Evolutionary conservation across 2,888 invertebrate species (phyloP).

Genomic region (Ophioninae sp.): DNA sequence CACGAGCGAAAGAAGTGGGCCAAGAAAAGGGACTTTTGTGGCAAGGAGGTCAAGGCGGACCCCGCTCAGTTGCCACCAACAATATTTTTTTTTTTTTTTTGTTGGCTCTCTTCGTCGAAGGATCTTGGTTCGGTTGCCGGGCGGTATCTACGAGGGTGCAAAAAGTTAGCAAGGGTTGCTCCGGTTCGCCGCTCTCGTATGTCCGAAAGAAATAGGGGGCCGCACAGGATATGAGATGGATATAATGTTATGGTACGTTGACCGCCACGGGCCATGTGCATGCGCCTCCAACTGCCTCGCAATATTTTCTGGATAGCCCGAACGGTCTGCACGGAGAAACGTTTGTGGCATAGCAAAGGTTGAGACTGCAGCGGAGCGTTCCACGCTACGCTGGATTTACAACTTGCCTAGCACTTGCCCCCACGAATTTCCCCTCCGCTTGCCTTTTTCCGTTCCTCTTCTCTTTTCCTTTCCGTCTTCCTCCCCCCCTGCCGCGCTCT

Average conservation of each 20-base stretch:
- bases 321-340: slow-evolving; percentile 28
- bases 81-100: too few species aligned
- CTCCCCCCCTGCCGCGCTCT: neutral
- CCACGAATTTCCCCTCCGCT: slow-evolving; percentile 55
- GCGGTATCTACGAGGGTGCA: slow-evolving; percentile 25
- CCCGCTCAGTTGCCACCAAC: slow-evolving; percentile 11
- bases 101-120: neutral
- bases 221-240: slow-evolving; percentile 74
- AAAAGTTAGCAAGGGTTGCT: slow-evolving; percentile 40
- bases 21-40: slow-evolving; percentile 24
- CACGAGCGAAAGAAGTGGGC: slow-evolving; percentile 4
- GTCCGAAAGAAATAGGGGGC: slow-evolving; percentile 74
- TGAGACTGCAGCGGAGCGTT: slow-evolving; percentile 61
- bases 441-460: slow-evolving; percentile 52
- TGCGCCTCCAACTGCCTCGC: slow-evolving; percentile 63
- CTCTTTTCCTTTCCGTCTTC: slow-evolving; percentile 18
- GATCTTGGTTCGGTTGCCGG: slow-evolving; percentile 27
- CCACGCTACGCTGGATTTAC: slow-evolving; percentile 74
- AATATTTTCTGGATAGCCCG: slow-evolving; percentile 30
- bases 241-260: slow-evolving; percentile 81
- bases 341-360: slow-evolving; percentile 42
- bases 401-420: slow-evolving; percentile 62
- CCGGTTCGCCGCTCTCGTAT: slow-evolving; percentile 65
- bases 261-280: slow-evolving; percentile 77
- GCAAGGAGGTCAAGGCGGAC: slow-evolving; percentile 53